Evolutionary conservation across 2,888 invertebrate species (phyloP).

Genomic region (Ochlodes sylvanus): DNA sequence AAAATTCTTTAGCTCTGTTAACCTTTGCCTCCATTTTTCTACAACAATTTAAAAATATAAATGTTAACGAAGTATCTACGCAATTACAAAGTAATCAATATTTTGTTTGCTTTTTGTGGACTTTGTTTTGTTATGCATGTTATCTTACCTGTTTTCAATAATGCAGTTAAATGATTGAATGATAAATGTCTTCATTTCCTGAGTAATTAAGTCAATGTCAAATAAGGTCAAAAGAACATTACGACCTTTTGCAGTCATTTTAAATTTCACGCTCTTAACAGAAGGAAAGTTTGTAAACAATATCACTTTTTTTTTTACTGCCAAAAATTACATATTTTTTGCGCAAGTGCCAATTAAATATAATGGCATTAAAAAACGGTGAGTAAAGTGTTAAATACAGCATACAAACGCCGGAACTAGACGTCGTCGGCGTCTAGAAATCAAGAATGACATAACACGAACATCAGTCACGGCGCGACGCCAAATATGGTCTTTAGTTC

Average conservation of each 20-base stretch:
- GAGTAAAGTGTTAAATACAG: too few species aligned
- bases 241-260: background rate
- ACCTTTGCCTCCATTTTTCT: conserved; percentile 18
- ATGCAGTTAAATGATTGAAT: conserved; percentile 5
- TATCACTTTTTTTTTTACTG: background rate
- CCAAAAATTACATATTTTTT: background rate
- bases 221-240: conserved; percentile 22
- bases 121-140: background rate
- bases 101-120: conserved; percentile 6
- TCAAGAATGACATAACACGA: conserved; percentile 11
- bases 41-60: conserved; percentile 12
- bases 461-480: background rate
- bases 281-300: background rate
- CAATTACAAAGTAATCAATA: conserved; percentile 12
- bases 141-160: conserved; percentile 10
- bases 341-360: too few species aligned
- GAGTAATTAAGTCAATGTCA: background rate
- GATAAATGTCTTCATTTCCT: conserved; percentile 17
- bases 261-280: conserved; percentile 10
- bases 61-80: background rate
- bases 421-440: conserved; percentile 3
- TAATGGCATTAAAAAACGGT: too few species aligned
- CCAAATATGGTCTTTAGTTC: background rate
- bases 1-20: conserved; percentile 28
- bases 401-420: conserved; percentile 5